Percentiles rank a stretch among this genome's conserved stretches.
Evolutionary conservation across 1,140 invertebrate species (phyloP).

Genomic region (Saccostrea cuccullata): DNA sequence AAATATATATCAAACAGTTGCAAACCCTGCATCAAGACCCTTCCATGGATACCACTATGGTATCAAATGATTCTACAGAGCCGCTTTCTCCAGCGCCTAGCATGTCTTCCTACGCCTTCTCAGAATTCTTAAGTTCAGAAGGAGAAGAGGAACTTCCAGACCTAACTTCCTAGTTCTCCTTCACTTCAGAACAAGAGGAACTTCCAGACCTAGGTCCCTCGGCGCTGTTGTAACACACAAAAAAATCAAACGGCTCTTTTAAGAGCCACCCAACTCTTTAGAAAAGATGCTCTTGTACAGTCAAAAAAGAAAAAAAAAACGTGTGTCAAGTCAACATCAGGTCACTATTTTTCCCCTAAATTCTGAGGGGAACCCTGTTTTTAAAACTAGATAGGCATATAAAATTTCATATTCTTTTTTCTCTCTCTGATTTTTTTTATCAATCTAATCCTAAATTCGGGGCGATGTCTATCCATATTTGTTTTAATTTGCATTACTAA

Average conservation of each 20-base stretch:
- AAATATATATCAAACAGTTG: slow-evolving; percentile 93
- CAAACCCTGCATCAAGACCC: slow-evolving; percentile 83
- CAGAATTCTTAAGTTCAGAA: slow-evolving; percentile 56
- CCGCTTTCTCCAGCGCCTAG: slow-evolving; percentile 54
- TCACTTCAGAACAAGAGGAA: too few species aligned
- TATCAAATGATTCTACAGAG: not conserved
- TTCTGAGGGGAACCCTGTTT: too few species aligned
- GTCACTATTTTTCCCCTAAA: too few species aligned
- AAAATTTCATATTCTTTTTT: not conserved
- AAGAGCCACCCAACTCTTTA: too few species aligned
- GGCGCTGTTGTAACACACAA: too few species aligned
- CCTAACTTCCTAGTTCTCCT: slow-evolving; percentile 52
- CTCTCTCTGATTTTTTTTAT: not conserved
- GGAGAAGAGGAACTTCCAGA: slow-evolving; percentile 57
- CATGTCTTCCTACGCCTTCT: slow-evolving; percentile 50
- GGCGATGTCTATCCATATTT: too few species aligned
- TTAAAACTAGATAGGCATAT: not conserved
- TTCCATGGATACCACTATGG: slow-evolving; percentile 11
- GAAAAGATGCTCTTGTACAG: not conserved
- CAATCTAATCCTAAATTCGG: not conserved
- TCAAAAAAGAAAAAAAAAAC: not conserved
- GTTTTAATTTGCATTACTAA: too few species aligned
- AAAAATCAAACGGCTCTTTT: too few species aligned
- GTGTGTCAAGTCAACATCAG: too few species aligned
- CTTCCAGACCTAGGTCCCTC: too few species aligned